Conservation (phyloP, 2,113 vertebrate species). For the Pao palembangensis region DNA sequence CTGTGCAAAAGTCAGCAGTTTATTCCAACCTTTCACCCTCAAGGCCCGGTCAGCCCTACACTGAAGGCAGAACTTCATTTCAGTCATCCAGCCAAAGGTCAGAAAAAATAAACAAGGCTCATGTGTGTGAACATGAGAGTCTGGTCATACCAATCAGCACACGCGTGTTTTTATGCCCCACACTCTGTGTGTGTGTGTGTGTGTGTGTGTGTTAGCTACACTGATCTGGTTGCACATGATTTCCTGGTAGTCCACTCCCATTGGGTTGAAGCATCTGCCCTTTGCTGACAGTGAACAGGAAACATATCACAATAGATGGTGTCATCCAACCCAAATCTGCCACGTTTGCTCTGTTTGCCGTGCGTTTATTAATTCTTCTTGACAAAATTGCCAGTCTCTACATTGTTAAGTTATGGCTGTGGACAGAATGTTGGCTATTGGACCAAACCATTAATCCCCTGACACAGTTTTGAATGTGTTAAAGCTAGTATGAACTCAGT, state of each 20-base stretch:
- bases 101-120: constrained; percentile 3
- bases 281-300: constrained; percentile 44
- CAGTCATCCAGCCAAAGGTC: neutral
- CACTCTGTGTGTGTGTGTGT: neutral
- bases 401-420: constrained; percentile 31
- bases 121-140: no score
- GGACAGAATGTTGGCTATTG: neutral
- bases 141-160: no score
- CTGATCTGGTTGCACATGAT: constrained; percentile 25
- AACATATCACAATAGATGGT: constrained; percentile 32
- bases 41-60: neutral
- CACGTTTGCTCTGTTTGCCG: constrained; percentile 21
- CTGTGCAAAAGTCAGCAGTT: neutral
- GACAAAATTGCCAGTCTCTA: constrained; percentile 24
- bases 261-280: constrained; percentile 30
- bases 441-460: constrained; percentile 14
- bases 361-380: constrained; percentile 23
- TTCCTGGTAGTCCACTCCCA: constrained; percentile 34
- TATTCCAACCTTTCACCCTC: neutral
- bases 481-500: no score
- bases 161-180: constrained; percentile 1
- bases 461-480: neutral
- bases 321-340: constrained; percentile 25
- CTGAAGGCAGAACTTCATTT: constrained; percentile 2
- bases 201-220: neutral